Conservation (phyloP, 2,797 vertebrate genomes). For the Sciaenops ocellatus region DNA sequence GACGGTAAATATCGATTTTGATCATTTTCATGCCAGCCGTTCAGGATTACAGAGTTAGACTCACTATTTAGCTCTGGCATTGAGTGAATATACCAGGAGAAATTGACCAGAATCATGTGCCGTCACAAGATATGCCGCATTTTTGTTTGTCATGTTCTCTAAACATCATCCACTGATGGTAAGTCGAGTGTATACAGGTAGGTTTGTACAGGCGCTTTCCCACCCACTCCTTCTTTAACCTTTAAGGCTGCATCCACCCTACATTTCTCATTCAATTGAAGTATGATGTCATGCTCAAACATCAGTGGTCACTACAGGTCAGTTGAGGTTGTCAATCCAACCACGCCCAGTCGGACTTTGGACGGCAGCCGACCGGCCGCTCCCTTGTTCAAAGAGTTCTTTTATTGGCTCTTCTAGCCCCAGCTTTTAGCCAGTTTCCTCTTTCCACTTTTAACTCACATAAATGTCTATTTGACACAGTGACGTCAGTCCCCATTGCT, state of each 20-base stretch:
- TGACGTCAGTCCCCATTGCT: background rate
- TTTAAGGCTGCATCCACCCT: conserved; percentile 23
- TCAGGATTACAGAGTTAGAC: background rate
- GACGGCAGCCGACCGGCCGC: background rate
- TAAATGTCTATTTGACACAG: background rate
- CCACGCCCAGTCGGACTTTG: conserved; percentile 53
- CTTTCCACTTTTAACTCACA: conserved; percentile 29
- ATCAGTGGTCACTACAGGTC: conserved; percentile 24
- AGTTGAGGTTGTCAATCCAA: conserved; percentile 13
- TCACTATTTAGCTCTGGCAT: background rate
- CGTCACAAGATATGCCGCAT: background rate
- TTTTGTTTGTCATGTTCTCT: background rate
- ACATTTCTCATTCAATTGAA: background rate
- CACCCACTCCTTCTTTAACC: conserved; percentile 2
- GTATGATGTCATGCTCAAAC: conserved; percentile 34
- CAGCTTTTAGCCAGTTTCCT: conserved; percentile 17
- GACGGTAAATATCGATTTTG: background rate
- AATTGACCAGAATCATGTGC: background rate
- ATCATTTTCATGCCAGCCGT: too few species aligned
- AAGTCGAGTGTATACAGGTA: too few species aligned
- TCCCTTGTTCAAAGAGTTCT: conserved; percentile 38
- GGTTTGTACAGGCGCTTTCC: background rate
- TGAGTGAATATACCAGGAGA: background rate
- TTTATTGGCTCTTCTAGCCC: background rate
- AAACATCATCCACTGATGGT: background rate